phyloP scores from a whole-genome alignment of 2,113 vertebrate genomes.

The Odocoileus virginianus region DNA sequence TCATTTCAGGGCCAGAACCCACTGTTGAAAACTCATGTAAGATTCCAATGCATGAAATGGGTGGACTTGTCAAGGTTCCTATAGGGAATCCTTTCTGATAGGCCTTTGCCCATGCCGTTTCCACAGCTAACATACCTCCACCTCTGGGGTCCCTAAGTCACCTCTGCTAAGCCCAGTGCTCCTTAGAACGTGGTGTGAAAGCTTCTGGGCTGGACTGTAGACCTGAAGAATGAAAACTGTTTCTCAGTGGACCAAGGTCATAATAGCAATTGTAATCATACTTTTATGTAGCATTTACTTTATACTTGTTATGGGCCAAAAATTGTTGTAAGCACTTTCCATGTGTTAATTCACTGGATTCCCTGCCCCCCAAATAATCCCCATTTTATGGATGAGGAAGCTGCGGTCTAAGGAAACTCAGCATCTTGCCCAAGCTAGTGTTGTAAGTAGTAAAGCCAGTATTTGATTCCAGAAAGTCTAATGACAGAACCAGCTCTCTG shows the following conservation, averaged over 20 bases:
- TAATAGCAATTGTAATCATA: not conserved
- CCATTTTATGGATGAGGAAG: not conserved
- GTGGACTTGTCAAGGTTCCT: not conserved
- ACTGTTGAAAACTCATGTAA: not conserved
- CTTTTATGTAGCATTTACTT: not conserved
- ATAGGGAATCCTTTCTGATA: not conserved
- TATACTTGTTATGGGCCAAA: not conserved
- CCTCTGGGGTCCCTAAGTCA: not conserved
- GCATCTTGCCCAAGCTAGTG: not conserved
- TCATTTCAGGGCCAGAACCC: no score
- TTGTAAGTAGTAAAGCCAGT: not conserved
- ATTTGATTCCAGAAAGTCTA: not conserved
- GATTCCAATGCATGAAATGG: not conserved
- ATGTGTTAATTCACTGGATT: not conserved
- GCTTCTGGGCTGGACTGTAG: not conserved
- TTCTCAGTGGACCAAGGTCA: not conserved
- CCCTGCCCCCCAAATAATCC: not conserved
- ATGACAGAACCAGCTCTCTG: not conserved
- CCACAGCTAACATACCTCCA: not conserved
- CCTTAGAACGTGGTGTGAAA: not conserved
- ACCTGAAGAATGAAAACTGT: not conserved
- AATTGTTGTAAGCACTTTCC: not conserved
- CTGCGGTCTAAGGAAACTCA: not conserved
- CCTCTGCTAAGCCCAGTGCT: not conserved
- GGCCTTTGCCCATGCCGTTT: not conserved